phyloP scores from a whole-genome alignment of 2,113 vertebrate genomes.

The Megaceryle maxima region DNA sequence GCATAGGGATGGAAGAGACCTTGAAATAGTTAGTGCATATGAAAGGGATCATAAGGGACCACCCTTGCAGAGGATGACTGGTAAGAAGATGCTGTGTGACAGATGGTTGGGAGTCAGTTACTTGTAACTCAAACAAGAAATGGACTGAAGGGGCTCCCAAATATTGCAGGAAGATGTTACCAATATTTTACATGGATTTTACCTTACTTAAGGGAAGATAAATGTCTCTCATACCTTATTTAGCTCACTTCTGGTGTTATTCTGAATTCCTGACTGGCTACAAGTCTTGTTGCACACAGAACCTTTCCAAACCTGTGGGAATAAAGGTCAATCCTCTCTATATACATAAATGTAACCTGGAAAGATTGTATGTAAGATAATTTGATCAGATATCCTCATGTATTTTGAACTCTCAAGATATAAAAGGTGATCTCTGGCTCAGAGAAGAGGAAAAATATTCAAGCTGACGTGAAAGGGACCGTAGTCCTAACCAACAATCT shows the following conservation, averaged over 20 bases:
- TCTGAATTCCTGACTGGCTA: not conserved
- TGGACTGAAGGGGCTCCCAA: not conserved
- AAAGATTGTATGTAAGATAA: not conserved
- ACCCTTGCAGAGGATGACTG: not conserved
- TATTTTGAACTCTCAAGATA: not conserved
- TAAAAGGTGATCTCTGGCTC: not conserved
- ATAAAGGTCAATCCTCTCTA: not conserved
- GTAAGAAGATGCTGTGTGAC: not conserved
- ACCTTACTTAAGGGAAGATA: not conserved
- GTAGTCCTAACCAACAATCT: not conserved
- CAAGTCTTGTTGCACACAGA: not conserved
- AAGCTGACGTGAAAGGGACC: not conserved
- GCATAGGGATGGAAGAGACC: not conserved
- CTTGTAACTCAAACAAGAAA: not conserved
- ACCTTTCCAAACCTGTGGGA: not conserved
- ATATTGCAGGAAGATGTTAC: not conserved
- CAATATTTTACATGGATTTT: not conserved
- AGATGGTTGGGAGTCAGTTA: not conserved
- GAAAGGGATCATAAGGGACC: conserved; percentile 4
- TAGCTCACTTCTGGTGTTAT: not conserved
- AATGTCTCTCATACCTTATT: not conserved
- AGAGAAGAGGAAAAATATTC: not conserved
- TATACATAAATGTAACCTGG: not conserved
- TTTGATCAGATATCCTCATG: not conserved
- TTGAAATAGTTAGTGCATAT: conserved; percentile 15